Percentiles rank a stretch among this genome's conserved stretches.
phyloP scores from a whole-genome alignment of 2,797 vertebrate species.

The Siniperca undulata region DNA sequence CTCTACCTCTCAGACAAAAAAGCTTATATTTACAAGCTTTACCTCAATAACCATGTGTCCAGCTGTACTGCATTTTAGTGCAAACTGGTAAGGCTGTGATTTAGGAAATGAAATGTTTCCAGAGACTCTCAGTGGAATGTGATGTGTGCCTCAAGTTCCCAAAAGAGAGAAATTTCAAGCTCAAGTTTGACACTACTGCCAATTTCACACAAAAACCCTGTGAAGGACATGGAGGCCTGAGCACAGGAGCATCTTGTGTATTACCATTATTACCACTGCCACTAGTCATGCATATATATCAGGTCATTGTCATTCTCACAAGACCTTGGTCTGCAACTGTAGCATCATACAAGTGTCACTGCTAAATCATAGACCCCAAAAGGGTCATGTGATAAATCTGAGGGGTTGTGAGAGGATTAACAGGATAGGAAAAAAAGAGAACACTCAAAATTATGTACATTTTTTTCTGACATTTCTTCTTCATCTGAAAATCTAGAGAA shows the following conservation, averaged over 20 bases:
- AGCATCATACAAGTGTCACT: background rate
- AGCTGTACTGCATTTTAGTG: slow-evolving; percentile 27
- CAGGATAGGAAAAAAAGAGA: too few relatives aligned
- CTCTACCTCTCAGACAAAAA: slow-evolving; percentile 39
- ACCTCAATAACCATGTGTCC: slow-evolving; percentile 55
- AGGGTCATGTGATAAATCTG: too few relatives aligned
- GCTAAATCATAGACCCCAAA: background rate
- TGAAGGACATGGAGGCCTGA: background rate
- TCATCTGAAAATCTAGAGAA: background rate
- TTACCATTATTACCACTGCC: background rate
- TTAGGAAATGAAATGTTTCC: slow-evolving; percentile 76
- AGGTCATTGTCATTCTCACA: background rate
- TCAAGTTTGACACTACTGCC: slow-evolving; percentile 17
- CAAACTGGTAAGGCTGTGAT: slow-evolving; percentile 63
- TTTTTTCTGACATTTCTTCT: background rate
- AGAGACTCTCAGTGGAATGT: slow-evolving; percentile 60
- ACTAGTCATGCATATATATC: background rate
- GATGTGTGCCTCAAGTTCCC: slow-evolving; percentile 31
- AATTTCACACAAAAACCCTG: slow-evolving; percentile 13
- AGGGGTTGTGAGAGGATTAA: too few relatives aligned
- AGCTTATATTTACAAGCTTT: slow-evolving; percentile 47
- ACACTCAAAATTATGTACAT: too few relatives aligned
- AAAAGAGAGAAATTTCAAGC: slow-evolving; percentile 33
- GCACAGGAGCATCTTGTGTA: background rate
- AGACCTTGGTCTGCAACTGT: slow-evolving; percentile 11